Evolutionary conservation across 2,113 vertebrate species (phyloP).

Genomic region (Platycercus adscitus): DNA sequence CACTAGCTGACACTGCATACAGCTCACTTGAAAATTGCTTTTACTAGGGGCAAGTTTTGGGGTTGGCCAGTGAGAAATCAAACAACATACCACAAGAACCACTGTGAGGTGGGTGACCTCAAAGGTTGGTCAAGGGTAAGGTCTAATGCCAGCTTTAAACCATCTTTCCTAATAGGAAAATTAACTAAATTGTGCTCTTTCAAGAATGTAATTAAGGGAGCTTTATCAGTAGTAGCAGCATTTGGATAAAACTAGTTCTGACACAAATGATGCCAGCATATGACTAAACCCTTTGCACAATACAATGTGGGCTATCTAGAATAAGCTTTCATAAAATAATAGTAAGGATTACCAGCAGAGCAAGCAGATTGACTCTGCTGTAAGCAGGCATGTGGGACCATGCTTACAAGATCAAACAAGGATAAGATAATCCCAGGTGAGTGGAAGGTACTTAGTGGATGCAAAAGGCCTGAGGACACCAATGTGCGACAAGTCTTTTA

Average conservation of each 20-base stretch:
- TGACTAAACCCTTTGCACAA: neutral
- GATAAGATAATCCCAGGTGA: constrained; percentile 51
- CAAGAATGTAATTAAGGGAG: neutral
- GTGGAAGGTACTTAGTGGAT: neutral
- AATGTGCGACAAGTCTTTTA: neutral
- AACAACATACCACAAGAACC: neutral
- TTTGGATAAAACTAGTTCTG: neutral
- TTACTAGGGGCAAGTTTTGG: neutral
- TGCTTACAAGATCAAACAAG: neutral
- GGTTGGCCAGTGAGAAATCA: neutral
- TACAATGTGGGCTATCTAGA: neutral
- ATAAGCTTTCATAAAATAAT: neutral
- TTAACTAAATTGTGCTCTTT: neutral
- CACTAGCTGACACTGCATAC: neutral
- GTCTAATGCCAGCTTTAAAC: neutral
- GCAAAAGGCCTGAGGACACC: neutral
- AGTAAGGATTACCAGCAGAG: neutral
- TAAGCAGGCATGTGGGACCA: neutral
- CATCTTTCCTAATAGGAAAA: neutral
- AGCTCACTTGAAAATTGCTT: neutral
- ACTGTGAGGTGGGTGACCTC: neutral
- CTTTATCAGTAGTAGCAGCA: neutral
- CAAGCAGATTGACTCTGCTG: neutral
- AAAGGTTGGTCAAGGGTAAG: neutral
- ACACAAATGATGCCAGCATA: neutral